Evolutionary conservation across 2,797 vertebrate species (phyloP).

Genomic region (Apodemus agrarius): DNA sequence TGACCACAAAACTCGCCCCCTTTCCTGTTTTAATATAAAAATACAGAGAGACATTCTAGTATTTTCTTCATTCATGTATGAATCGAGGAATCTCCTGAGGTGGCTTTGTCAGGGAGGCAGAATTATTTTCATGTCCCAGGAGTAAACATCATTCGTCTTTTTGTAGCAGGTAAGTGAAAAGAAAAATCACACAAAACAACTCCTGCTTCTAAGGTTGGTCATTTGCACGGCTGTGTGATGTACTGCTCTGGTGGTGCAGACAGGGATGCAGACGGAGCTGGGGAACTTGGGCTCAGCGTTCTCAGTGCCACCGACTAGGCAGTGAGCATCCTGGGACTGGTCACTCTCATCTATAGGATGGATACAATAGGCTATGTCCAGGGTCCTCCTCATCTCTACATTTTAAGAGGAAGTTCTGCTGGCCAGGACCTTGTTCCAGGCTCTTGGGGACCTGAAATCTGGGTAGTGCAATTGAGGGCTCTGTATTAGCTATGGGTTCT

Average conservation of each 20-base stretch:
- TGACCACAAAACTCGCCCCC: background rate
- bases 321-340: background rate
- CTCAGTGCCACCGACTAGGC: background rate
- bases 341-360: background rate
- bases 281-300: background rate
- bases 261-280: background rate
- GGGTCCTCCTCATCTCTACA: background rate
- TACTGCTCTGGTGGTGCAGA: background rate
- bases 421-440: background rate
- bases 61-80: background rate
- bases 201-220: background rate
- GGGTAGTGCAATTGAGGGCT: background rate
- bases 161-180: background rate
- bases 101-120: conserved; percentile 4
- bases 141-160: background rate
- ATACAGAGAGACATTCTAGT: background rate
- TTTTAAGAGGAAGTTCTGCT: background rate
- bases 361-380: background rate
- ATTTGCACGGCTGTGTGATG: background rate
- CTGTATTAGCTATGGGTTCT: background rate
- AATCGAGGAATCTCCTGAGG: background rate
- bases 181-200: background rate
- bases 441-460: background rate
- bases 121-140: conserved; percentile 2
- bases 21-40: background rate